Conservation (phyloP, 2,888 invertebrate genomes). For the Tinea trinotella region DNA sequence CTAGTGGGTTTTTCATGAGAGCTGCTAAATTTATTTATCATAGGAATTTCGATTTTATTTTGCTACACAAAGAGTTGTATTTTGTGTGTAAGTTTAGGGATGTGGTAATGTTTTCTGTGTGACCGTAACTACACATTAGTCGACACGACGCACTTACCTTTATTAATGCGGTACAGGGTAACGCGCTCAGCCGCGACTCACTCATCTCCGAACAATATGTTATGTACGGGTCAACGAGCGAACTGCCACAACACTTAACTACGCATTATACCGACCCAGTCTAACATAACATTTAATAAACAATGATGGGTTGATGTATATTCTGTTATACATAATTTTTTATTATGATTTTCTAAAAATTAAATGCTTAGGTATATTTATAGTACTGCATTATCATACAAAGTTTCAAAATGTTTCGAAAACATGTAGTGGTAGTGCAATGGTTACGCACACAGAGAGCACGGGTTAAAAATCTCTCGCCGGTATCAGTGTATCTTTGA, state of each 20-base stretch:
- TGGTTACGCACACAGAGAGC: no score
- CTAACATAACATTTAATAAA: background rate
- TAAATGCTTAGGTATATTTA: no score
- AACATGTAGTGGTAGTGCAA: no score
- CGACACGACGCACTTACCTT: slow-evolving; percentile 60
- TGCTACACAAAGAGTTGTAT: background rate
- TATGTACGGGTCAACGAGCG: slow-evolving; percentile 38
- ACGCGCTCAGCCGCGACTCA: slow-evolving; percentile 36
- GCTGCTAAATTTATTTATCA: background rate
- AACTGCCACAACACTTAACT: slow-evolving; percentile 35
- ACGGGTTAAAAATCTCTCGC: no score
- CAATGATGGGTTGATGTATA: background rate
- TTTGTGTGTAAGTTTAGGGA: background rate
- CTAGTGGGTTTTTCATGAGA: slow-evolving; percentile 41
- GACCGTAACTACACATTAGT: slow-evolving; percentile 65
- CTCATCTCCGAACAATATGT: slow-evolving; percentile 13
- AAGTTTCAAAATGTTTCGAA: no score
- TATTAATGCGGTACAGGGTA: slow-evolving; percentile 64
- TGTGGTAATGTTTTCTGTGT: slow-evolving; percentile 45
- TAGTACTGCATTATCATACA: no score
- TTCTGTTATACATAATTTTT: no score
- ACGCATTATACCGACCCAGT: slow-evolving; percentile 24
- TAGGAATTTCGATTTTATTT: background rate
- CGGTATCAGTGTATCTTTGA: no score
- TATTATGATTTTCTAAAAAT: no score